A percentile compares a stretch with the other conserved stretches of the same genome.
phyloP scores from a whole-genome alignment of 2,888 invertebrate species.

The Cephus spinipes region DNA sequence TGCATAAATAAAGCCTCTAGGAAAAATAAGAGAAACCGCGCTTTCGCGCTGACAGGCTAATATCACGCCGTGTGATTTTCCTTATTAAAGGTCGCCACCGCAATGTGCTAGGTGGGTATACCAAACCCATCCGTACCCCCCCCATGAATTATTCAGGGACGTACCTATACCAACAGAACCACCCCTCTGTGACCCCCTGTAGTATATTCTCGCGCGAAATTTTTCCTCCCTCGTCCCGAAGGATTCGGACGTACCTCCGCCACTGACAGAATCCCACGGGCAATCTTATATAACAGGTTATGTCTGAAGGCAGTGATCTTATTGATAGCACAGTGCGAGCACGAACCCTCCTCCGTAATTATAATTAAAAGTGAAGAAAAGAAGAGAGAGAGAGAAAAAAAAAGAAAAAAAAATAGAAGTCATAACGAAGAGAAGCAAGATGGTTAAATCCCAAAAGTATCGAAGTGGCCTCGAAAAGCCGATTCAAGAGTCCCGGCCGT shows the following conservation, averaged over 20 bases:
- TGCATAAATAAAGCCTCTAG: neutral
- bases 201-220: neutral
- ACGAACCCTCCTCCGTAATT: neutral
- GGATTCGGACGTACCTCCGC: neutral
- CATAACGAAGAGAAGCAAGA: neutral
- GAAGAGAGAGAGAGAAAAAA: neutral
- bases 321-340: neutral
- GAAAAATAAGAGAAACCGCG: neutral
- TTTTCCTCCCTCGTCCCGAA: neutral
- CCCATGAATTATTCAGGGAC: neutral
- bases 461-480: neutral
- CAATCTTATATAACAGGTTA: neutral
- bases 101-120: neutral
- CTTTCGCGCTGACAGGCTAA: conserved; percentile 49
- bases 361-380: neutral
- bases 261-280: neutral
- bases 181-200: neutral
- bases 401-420: neutral
- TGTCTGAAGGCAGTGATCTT: neutral
- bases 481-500: conserved; percentile 31
- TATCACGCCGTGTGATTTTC: conserved; percentile 56
- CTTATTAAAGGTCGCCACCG: conserved; percentile 44
- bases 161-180: neutral
- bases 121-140: neutral
- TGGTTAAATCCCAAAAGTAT: neutral